Percentiles rank a stretch among this genome's conserved stretches.
These are phyloP conservation scores for Rhineura floridana DNA, from an alignment of 2,113 vertebrate species.

Conservation along the genomic window DNA sequence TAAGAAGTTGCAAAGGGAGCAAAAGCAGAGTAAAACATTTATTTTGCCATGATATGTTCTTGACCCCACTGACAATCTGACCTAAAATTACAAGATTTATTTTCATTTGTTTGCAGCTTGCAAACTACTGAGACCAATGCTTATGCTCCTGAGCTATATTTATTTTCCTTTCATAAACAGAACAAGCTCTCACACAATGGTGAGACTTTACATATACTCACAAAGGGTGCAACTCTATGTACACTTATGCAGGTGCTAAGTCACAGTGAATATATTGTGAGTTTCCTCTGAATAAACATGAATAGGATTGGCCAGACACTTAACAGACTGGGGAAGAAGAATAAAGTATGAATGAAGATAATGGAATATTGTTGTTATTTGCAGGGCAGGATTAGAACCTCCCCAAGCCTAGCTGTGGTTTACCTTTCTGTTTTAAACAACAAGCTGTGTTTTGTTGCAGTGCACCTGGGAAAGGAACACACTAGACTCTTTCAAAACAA, in stretches of 20 bases:
- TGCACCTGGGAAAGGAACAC: constrained; percentile 7
- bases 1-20: constrained; percentile 6
- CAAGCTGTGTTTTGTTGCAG: constrained; percentile 12
- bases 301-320: not conserved
- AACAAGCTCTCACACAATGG: not conserved
- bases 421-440: constrained; percentile 5
- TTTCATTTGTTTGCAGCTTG: constrained; percentile 30
- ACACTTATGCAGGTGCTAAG: not conserved
- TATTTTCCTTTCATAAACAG: constrained; percentile 10
- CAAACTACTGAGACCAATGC: not conserved
- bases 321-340: not conserved
- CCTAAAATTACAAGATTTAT: not conserved
- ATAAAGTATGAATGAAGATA: not conserved
- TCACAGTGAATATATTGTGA: not conserved
- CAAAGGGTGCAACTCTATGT: not conserved
- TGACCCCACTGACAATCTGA: not conserved
- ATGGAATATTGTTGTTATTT: not conserved
- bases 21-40: not conserved
- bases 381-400: not conserved
- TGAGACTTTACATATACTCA: too few relatives aligned
- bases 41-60: not conserved
- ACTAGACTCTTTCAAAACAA: constrained; percentile 6
- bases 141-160: not conserved
- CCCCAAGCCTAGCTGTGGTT: not conserved
- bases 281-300: not conserved